Conservation (phyloP, 2,113 vertebrate species). For the Mastomys natalensis region DNA sequence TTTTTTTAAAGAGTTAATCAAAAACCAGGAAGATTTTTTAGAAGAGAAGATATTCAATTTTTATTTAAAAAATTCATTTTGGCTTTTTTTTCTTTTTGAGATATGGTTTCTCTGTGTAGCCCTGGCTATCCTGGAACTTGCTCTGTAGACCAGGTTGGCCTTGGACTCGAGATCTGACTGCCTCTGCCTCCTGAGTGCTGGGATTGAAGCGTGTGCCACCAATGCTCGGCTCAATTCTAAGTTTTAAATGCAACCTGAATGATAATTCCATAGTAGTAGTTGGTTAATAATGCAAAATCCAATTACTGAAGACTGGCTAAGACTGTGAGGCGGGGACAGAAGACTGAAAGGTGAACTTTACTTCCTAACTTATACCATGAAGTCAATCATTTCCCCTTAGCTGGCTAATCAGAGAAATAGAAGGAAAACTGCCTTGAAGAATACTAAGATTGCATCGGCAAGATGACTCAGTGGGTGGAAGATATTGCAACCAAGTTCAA, state of each 20-base stretch:
- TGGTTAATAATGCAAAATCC: constrained; percentile 35
- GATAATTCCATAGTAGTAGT: background rate
- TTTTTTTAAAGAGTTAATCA: constrained; percentile 9
- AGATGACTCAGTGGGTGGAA: background rate
- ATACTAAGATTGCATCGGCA: background rate
- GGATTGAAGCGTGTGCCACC: background rate
- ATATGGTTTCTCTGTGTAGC: background rate
- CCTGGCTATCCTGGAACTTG: background rate
- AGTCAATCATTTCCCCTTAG: background rate
- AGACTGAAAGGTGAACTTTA: background rate
- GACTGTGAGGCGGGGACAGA: background rate
- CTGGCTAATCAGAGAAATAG: constrained; percentile 24
- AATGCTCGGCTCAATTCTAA: background rate
- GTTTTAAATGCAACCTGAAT: constrained; percentile 38
- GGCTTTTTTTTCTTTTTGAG: background rate
- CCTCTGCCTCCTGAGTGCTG: background rate
- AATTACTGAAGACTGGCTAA: background rate
- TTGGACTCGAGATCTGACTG: background rate
- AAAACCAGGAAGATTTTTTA: constrained; percentile 16
- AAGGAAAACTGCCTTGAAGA: constrained; percentile 1
- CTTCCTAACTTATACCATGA: background rate
- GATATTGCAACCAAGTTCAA: background rate
- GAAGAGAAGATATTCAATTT: constrained; percentile 22
- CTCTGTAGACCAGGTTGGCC: background rate
- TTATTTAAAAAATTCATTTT: background rate